These are phyloP conservation scores for Leuctra nigra DNA, from an alignment of 2,888 invertebrate species.

Conservation along the genomic window DNA sequence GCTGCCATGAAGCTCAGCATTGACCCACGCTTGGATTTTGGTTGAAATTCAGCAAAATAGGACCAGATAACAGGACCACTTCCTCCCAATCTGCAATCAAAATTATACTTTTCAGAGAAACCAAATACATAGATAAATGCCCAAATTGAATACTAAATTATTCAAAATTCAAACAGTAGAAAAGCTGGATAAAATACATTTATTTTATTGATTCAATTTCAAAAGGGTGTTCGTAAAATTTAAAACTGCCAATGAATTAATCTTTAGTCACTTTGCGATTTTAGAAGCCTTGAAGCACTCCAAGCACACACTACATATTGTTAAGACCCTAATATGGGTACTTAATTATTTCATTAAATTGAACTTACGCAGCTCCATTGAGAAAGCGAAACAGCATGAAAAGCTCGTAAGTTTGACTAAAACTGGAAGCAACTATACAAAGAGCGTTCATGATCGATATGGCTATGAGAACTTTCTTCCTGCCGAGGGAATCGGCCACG, in stretches of 20 bases:
- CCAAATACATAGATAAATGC: neutral
- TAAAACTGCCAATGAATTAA: too few species aligned
- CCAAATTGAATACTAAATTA: too few species aligned
- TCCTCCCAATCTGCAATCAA: conserved; percentile 63
- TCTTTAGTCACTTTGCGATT: too few species aligned
- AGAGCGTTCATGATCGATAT: conserved; percentile 86
- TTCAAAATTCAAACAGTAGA: too few species aligned
- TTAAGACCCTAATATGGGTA: neutral
- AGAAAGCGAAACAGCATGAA: conserved; percentile 88
- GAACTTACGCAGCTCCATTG: conserved; percentile 90
- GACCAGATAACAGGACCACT: conserved; percentile 93
- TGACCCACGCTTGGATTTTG: conserved; percentile 80
- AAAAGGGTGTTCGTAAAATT: too few species aligned
- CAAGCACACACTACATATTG: neutral
- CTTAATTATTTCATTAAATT: too few species aligned
- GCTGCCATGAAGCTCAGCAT: conserved; percentile 93
- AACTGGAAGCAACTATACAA: conserved; percentile 85
- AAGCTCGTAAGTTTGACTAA: conserved; percentile 79
- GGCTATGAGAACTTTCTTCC: conserved; percentile 80
- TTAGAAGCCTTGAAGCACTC: neutral
- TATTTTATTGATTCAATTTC: too few species aligned
- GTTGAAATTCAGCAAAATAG: conserved; percentile 92
- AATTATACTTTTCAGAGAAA: neutral
- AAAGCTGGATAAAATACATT: too few species aligned
- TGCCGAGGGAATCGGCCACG: conserved; percentile 80